Evolutionary conservation across 2,888 invertebrate genomes (phyloP), one percentile per base, ranked within the genome.

Genomic region (Ormyrus labotus): DNA sequence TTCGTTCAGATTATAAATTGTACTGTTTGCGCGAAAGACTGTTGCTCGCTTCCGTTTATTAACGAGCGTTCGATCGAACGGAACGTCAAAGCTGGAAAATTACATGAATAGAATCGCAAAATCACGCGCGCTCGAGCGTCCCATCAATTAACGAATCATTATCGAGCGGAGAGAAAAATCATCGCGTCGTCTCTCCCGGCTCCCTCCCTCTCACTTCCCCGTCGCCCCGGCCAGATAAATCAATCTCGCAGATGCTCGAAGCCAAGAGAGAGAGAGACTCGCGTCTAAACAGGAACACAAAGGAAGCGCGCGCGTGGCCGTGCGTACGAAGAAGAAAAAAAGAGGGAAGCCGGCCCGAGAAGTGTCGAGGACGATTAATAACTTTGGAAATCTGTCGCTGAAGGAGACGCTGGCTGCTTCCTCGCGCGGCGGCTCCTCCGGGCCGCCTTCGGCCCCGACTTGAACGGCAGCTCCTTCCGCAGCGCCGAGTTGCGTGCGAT

Each of bases 351-450:
- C 13, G 47, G 13, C 0, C 5, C 13, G 58, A 11, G 11, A 19
- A 19, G 50, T 63, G 19, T 53, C 82, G 78, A 76, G 79, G 73
- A 89, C 89, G 89, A 90, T 90, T 90, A 90, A 90, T 90, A 90
- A 90, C 88, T 87, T 72, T 10, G 73, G 60, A 87, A 88, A 90
- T 88, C 87, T 90, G 90, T 90, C 89, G 85, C 89, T 89, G 89
- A 86, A 85, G 11, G 71, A 71, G 63, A 34, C 53, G 58, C 47
- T 57, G 45, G 53, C 34, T 53, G 13, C 19, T 19, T 75, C 77
- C 79, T 77, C 71, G 67, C 34, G n/a, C 4, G 9, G 45, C 34
- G 9, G 45, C 34, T 34, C 34, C 34, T 34, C 34, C 2, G 34
- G 34, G 34, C 34, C 34, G 34, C 34, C 34, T 34, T 34, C 34